These are phyloP conservation scores for Pseudanteris insignis DNA, from an alignment of 2,888 invertebrate genomes.

Conservation along the genomic window DNA sequence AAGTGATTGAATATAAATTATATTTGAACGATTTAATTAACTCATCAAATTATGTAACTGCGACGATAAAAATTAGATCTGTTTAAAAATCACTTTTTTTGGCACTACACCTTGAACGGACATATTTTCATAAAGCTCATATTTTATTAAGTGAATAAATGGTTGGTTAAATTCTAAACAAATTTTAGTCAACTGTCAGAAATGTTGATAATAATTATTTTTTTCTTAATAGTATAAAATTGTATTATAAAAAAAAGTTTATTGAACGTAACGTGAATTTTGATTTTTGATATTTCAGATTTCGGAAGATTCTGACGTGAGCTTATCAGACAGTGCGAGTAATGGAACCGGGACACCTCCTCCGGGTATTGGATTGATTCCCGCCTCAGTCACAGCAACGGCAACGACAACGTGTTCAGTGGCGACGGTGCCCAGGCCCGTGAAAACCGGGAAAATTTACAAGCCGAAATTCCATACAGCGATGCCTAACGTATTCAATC, in stretches of 20 bases:
- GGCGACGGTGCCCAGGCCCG: conserved; percentile 49
- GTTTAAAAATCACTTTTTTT: background rate
- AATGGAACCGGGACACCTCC: conserved; percentile 65
- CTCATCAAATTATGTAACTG: too few relatives aligned
- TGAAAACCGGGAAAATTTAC: conserved; percentile 69
- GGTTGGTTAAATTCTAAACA: too few relatives aligned
- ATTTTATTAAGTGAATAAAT: too few relatives aligned
- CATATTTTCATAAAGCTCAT: too few relatives aligned
- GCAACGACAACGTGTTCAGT: conserved; percentile 37
- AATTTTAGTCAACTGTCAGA: background rate
- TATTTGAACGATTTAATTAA: too few relatives aligned
- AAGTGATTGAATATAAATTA: too few relatives aligned
- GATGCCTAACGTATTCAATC: conserved; percentile 52
- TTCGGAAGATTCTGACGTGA: conserved; percentile 63
- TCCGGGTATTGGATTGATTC: conserved; percentile 45
- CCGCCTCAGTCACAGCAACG: conserved; percentile 3
- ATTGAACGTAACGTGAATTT: too few relatives aligned
- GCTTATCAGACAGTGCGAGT: conserved; percentile 61
- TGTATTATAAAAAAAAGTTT: too few relatives aligned
- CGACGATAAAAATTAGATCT: background rate
- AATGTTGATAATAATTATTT: too few relatives aligned
- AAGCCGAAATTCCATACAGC: conserved; percentile 82
- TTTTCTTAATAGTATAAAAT: too few relatives aligned
- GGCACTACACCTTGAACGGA: too few relatives aligned
- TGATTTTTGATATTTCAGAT: conserved; percentile 44